phyloP scores from a whole-genome alignment of 2,888 invertebrate genomes.

The Agriotes lineatus region DNA sequence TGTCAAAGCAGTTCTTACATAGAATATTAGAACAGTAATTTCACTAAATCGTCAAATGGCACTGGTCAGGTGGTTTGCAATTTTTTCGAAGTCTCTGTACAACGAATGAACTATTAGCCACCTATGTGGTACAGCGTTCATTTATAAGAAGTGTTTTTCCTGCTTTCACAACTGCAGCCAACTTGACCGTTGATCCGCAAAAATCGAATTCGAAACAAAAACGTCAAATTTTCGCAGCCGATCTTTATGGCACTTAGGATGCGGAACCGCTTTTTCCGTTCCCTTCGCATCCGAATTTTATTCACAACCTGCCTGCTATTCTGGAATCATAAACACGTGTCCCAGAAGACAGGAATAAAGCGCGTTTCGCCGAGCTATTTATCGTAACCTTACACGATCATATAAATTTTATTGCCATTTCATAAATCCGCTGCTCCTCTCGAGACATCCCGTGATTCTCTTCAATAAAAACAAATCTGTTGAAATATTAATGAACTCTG shows the following conservation, averaged over 20 bases:
- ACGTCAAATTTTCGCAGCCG: not conserved
- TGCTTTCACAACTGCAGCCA: too few relatives aligned
- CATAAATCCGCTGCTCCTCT: conserved; percentile 46
- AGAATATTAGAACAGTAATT: too few relatives aligned
- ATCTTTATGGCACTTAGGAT: conserved; percentile 13
- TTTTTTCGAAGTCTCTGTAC: too few relatives aligned
- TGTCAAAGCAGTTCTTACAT: too few relatives aligned
- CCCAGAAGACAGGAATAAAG: conserved; percentile 45
- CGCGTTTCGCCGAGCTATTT: conserved; percentile 45
- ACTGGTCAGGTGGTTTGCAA: too few relatives aligned
- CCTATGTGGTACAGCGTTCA: too few relatives aligned
- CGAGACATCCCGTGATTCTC: conserved; percentile 39
- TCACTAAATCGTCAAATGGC: too few relatives aligned
- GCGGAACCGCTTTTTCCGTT: conserved; percentile 26
- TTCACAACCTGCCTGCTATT: conserved; percentile 39
- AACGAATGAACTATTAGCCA: too few relatives aligned
- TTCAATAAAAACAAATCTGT: conserved; percentile 41
- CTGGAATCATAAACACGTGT: conserved; percentile 46
- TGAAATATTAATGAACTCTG: conserved; percentile 39
- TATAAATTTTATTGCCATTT: conserved; percentile 52
- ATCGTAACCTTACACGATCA: conserved; percentile 50
- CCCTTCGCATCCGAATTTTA: conserved; percentile 35
- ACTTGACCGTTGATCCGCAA: too few relatives aligned
- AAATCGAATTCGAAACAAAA: too few relatives aligned
- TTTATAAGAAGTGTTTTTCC: too few relatives aligned